These are phyloP conservation scores for Lycia hirtaria DNA, from an alignment of 2,888 invertebrate genomes.

Conservation along the genomic window DNA sequence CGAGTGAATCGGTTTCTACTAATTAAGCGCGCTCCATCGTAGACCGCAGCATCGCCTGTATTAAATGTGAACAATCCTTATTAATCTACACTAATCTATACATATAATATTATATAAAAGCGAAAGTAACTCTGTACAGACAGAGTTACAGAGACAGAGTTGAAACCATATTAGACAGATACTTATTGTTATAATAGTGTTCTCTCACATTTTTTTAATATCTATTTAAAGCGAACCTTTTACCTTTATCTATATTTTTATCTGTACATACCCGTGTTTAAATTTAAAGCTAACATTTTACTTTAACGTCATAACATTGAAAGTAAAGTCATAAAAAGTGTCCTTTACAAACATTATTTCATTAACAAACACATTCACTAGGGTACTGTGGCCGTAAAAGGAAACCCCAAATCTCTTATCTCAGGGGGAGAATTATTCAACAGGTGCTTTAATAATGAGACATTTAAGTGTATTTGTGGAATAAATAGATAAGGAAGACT, in stretches of 20 bases:
- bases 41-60: too few species aligned
- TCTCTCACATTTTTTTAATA: not conserved
- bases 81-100: too few species aligned
- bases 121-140: too few species aligned
- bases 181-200: too few species aligned
- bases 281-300: constrained; percentile 37
- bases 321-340: constrained; percentile 42
- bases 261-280: constrained; percentile 26
- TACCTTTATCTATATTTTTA: constrained; percentile 22
- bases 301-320: constrained; percentile 36
- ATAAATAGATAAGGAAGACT: not conserved
- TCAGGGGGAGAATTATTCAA: constrained; percentile 2
- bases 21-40: too few species aligned
- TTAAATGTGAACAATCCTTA: too few species aligned
- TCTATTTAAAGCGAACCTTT: constrained; percentile 5
- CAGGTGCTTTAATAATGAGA: constrained; percentile 1
- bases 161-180: too few species aligned
- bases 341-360: constrained; percentile 41
- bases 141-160: too few species aligned
- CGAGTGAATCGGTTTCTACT: too few species aligned
- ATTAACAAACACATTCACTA: constrained; percentile 35
- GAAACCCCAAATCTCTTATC: constrained; percentile 12
- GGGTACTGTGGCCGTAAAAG: constrained; percentile 15
- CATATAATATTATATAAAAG: too few species aligned
- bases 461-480: not conserved